These are phyloP conservation scores for Dendrophyllia cribrosa DNA, from an alignment of 64 coral and sea anemone genomes.

Conservation along the genomic window DNA sequence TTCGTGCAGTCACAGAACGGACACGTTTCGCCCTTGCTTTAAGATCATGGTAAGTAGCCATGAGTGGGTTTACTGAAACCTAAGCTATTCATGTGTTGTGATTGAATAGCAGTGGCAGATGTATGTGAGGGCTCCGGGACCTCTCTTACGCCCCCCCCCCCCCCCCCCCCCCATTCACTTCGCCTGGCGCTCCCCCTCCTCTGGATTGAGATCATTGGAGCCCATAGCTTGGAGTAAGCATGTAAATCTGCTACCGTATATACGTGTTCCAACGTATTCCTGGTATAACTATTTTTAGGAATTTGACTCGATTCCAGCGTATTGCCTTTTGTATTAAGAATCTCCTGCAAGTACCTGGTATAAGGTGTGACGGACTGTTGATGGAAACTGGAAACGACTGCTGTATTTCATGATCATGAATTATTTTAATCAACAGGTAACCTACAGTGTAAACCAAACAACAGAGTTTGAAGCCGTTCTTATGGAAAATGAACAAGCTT, in stretches of 20 bases:
- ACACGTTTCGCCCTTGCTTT: slow-evolving; percentile 66
- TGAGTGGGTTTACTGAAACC: neutral
- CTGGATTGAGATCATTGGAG: too few relatives aligned
- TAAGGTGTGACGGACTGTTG: neutral
- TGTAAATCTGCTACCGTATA: too few relatives aligned
- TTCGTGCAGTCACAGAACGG: slow-evolving; percentile 76
- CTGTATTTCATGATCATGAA: neutral
- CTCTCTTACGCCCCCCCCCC: too few relatives aligned
- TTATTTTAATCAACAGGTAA: slow-evolving; percentile 48
- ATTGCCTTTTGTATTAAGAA: too few relatives aligned
- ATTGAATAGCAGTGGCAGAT: neutral
- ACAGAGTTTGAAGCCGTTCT: slow-evolving; percentile 67
- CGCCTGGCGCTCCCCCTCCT: too few relatives aligned
- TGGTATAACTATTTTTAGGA: too few relatives aligned
- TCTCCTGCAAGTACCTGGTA: too few relatives aligned
- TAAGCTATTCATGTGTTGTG: neutral
- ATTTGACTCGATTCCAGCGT: too few relatives aligned
- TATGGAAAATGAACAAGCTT: slow-evolving; percentile 97
- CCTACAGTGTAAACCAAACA: slow-evolving; percentile 32
- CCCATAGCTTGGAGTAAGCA: too few relatives aligned
- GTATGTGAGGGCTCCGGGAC: too few relatives aligned
- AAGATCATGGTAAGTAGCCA: slow-evolving; percentile 88
- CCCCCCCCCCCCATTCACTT: too few relatives aligned
- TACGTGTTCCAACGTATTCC: too few relatives aligned
- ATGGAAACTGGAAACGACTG: neutral